Conservation (phyloP, 2,113 vertebrate species). For the Mustela lutreola region DNA sequence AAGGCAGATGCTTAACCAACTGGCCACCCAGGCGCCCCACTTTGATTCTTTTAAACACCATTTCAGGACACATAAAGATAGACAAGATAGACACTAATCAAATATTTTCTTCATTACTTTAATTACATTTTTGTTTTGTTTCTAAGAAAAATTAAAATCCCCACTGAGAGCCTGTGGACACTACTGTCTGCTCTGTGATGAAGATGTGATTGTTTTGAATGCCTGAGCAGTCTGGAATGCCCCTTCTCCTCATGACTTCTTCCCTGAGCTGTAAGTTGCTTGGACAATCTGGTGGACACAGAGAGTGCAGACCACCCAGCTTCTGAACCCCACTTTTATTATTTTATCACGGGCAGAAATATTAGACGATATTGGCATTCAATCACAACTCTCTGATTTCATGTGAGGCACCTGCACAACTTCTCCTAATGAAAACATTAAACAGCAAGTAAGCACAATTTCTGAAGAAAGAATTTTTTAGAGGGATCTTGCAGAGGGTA, state of each 20-base stretch:
- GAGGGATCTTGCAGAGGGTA: background rate
- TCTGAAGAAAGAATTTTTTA: conserved; percentile 3
- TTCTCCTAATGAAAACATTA: conserved; percentile 15
- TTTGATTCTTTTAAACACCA: conserved; percentile 54
- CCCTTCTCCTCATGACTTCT: background rate
- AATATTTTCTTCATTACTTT: background rate
- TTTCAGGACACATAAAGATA: background rate
- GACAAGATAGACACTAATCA: background rate
- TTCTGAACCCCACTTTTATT: background rate
- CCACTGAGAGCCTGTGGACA: background rate
- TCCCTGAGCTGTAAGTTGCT: background rate
- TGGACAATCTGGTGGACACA: background rate
- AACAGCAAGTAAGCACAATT: conserved; percentile 7
- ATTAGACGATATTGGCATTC: background rate
- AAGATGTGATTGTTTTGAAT: background rate
- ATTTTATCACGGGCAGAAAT: background rate
- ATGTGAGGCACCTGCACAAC: background rate
- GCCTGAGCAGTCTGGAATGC: background rate
- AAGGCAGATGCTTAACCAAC: background rate
- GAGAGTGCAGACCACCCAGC: background rate
- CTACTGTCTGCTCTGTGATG: background rate
- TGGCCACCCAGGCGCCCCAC: background rate
- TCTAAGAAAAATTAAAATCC: background rate
- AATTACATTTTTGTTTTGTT: background rate
- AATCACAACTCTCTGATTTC: background rate